phyloP scores from a whole-genome alignment of 2,113 vertebrate genomes.

The Phocoena phocoena region DNA sequence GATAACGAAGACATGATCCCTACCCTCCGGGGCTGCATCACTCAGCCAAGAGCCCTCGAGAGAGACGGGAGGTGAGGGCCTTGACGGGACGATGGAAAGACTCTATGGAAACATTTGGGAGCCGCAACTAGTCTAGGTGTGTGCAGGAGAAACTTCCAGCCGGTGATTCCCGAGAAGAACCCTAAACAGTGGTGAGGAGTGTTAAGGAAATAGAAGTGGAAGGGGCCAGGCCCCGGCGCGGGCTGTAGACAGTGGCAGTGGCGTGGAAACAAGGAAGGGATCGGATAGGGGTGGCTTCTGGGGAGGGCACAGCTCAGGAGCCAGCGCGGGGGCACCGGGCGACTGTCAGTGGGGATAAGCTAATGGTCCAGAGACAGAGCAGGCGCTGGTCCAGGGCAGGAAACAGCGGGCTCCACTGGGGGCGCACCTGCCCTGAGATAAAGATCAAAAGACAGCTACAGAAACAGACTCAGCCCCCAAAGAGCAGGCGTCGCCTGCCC shows the following conservation, averaged over 20 bases:
- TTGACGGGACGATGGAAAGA: not conserved
- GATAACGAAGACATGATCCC: constrained; percentile 31
- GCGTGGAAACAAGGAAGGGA: not conserved
- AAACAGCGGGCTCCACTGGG: not conserved
- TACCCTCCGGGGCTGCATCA: not conserved
- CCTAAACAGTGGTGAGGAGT: not conserved
- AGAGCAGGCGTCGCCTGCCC: too few relatives aligned
- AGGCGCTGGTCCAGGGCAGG: accelerated
- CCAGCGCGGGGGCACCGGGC: not conserved
- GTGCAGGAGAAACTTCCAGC: not conserved
- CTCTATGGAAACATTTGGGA: not conserved
- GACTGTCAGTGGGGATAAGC: not conserved
- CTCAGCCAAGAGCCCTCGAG: not conserved
- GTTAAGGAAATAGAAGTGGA: not conserved
- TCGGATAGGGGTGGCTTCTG: not conserved
- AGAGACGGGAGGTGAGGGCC: not conserved
- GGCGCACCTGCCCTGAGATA: not conserved
- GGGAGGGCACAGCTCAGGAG: not conserved
- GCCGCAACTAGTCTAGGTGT: not conserved
- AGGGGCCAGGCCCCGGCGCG: accelerated
- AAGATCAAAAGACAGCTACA: not conserved
- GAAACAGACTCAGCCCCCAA: not conserved
- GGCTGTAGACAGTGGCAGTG: not conserved
- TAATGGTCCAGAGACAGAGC: not conserved
- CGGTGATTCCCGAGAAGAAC: not conserved